Base-by-base conservation (phyloP, 2,797 vertebrate genomes). In the Acipenser oxyrinchus region DNA sequence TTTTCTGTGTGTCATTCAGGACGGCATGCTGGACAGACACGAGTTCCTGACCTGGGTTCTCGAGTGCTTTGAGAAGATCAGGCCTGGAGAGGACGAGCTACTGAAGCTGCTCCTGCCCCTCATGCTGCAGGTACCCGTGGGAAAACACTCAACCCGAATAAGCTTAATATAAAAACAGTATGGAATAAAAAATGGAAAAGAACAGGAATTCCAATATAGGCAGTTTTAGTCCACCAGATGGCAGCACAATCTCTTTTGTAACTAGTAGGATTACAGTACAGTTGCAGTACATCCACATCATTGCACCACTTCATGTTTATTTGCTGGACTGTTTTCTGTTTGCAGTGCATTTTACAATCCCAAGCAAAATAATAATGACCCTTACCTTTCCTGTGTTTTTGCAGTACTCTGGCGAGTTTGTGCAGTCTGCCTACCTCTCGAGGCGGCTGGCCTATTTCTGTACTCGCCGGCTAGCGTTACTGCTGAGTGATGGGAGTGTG, bases 11-110 rank as follows among this genome's bases (percentile, higher is more conserved):
- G n/a, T 79, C 6, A 7, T 72, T 68, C 77, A 98, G 96, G 96
- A 98, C 7, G 96, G 96, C n/a, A 97, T 99, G 95, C 80, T 99
- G 62, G 96, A 99, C 83, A 83, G 97, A 65, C 97, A 99, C 0
- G 97, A 99, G 73, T 99, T 96, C 85, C 83, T 99, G 66, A 99
- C 97, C 0, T 99, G 97, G 97, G 97, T 99, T 50, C 89, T 99
- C 0, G 97, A 99, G 81, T 98, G 96, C 82, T 99, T 98, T 66
- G 97, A 99, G 88, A 98, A 99, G 84, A 96, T 99, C 70, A 90
- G 96, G 13, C 94, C 95, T 0, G 97, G 96, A 68, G 97, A 99
- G 76, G 97, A 99, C 23, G 97, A 99, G 74, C 91, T 99, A 58
- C 89, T 99, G 75, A 93, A 96, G 78, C 88, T 99, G 66, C 88